phyloP scores from a whole-genome alignment of 2,113 vertebrate genomes.

The Stegastes partitus region DNA sequence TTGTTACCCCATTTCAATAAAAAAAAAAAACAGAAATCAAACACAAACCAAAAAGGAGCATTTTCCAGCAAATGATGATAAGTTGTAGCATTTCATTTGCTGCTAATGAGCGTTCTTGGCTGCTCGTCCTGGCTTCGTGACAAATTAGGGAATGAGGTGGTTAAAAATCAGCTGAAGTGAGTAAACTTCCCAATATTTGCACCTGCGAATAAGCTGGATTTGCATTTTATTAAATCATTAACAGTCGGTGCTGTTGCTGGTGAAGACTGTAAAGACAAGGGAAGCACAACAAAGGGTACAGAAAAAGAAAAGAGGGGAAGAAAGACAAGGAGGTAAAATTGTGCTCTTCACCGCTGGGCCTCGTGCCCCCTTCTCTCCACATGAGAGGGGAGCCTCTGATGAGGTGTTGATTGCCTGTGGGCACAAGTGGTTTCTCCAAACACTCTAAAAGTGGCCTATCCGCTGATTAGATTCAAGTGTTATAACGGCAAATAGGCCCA shows the following conservation, averaged over 20 bases:
- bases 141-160: background rate
- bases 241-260: too few species aligned
- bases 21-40: background rate
- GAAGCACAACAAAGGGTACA: slow-evolving; percentile 18
- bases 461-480: slow-evolving; percentile 82
- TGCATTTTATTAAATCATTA: background rate
- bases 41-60: background rate
- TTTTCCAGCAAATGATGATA: slow-evolving; percentile 2
- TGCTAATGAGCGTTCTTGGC: background rate
- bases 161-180: slow-evolving; percentile 12
- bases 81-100: background rate
- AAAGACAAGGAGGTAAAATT: slow-evolving; percentile 69
- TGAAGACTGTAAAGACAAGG: background rate
- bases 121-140: slow-evolving; percentile 13
- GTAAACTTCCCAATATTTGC: background rate
- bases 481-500: slow-evolving; percentile 74
- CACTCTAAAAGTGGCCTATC: slow-evolving; percentile 77
- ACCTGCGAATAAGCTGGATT: background rate
- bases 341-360: slow-evolving; percentile 64
- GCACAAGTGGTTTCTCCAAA: slow-evolving; percentile 81
- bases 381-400: slow-evolving; percentile 75
- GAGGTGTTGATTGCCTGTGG: slow-evolving; percentile 85
- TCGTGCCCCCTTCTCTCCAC: slow-evolving; percentile 66
- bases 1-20: background rate
- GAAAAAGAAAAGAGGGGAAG: slow-evolving; percentile 17